Percentiles rank a stretch among this genome's conserved stretches.
Conservation (phyloP, 2,113 vertebrate species). For the Cavia aperea region DNA sequence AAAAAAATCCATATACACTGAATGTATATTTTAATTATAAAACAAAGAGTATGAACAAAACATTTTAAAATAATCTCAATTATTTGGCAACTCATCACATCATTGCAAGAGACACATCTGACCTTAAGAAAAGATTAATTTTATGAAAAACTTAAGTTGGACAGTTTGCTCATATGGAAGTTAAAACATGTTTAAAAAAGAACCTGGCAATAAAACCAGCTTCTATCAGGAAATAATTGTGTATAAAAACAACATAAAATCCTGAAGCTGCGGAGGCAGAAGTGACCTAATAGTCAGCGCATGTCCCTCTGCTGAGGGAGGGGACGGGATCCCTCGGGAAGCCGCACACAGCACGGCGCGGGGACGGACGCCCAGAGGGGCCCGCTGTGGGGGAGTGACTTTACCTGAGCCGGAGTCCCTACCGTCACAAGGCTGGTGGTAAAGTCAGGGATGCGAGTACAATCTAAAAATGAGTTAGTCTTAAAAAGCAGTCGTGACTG, state of each 20-base stretch:
- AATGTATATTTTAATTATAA: constrained; percentile 79
- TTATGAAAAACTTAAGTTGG: constrained; percentile 79
- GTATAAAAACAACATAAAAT: constrained; percentile 76
- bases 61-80: constrained; percentile 80
- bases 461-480: constrained; percentile 68
- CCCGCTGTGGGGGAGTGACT: neutral
- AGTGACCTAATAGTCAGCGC: constrained; percentile 49
- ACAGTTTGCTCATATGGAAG: constrained; percentile 77
- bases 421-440: constrained; percentile 37
- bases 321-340: constrained; percentile 38
- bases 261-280: constrained; percentile 55
- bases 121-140: constrained; percentile 79
- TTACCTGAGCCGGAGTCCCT: constrained; percentile 51
- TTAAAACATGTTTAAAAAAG: constrained; percentile 79
- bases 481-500: constrained; percentile 62
- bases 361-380: neutral
- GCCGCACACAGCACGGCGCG: neutral
- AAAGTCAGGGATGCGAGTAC: constrained; percentile 63
- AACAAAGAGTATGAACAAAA: constrained; percentile 79
- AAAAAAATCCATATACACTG: constrained; percentile 45
- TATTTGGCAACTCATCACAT: constrained; percentile 82
- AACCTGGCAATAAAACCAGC: constrained; percentile 74
- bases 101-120: constrained; percentile 78
- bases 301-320: constrained; percentile 63
- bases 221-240: constrained; percentile 69